Evolutionary conservation across 2,797 vertebrate genomes (phyloP).

Genomic region (Protosalanx chinensis): DNA sequence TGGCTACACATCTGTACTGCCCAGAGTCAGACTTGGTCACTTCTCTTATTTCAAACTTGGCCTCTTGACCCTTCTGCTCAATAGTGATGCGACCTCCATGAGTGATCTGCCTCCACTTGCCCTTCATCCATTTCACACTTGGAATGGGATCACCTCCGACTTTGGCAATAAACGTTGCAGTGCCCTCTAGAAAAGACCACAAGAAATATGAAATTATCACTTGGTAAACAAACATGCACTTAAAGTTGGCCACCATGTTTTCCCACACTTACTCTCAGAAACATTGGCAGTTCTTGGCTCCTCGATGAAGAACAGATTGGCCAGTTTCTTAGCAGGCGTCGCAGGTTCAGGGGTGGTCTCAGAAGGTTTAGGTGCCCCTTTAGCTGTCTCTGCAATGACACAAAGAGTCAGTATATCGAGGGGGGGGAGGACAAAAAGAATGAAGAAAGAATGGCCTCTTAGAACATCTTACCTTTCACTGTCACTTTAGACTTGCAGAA

Average conservation of each 20-base stretch:
- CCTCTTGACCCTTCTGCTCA: conserved; percentile 88
- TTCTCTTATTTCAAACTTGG: conserved; percentile 90
- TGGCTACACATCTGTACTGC: conserved; percentile 91
- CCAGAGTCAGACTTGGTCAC: conserved; percentile 94
- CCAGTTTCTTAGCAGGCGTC: conserved; percentile 68
- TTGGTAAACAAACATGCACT: neutral
- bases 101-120: conserved; percentile 96
- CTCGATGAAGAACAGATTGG: conserved; percentile 88
- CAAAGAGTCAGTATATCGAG: conserved; percentile 13
- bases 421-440: neutral
- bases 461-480: conserved; percentile 81
- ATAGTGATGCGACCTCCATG: conserved; percentile 89
- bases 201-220: neutral
- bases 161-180: conserved; percentile 92
- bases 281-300: conserved; percentile 82
- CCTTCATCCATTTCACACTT: conserved; percentile 97
- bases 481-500: conserved; percentile 89
- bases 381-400: conserved; percentile 79
- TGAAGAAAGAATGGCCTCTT: neutral
- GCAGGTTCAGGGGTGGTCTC: conserved; percentile 77
- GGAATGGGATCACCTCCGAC: conserved; percentile 97
- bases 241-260: neutral
- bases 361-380: conserved; percentile 63
- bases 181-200: conserved; percentile 63
- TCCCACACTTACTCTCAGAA: conserved; percentile 85